Percentiles rank a stretch among this genome's conserved stretches.
phyloP scores from a whole-genome alignment of 2,888 invertebrate genomes.

The Drosophila imparisetae region DNA sequence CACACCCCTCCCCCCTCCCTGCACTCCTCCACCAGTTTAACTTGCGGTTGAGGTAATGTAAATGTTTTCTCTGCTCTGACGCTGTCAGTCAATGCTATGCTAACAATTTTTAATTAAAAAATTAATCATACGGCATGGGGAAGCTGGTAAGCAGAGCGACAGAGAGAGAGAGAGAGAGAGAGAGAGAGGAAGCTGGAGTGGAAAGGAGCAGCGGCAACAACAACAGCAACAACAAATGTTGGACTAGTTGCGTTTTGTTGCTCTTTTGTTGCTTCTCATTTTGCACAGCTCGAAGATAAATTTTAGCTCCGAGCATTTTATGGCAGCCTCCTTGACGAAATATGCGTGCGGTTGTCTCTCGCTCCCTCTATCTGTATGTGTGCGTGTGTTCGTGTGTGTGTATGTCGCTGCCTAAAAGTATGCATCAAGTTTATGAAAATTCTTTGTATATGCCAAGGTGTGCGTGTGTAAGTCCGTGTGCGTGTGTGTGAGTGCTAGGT shows the following conservation, averaged over 20 bases:
- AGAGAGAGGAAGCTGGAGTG: not conserved
- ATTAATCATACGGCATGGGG: slow-evolving; percentile 59
- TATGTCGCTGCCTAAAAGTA: slow-evolving; percentile 50
- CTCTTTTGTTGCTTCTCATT: slow-evolving; percentile 7
- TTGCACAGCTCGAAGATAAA: slow-evolving; percentile 55
- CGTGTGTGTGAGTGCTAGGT: slow-evolving; percentile 30
- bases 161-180: not conserved
- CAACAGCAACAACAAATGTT: slow-evolving; percentile 11
- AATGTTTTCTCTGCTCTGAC: slow-evolving; percentile 9
- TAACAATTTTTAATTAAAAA: slow-evolving; percentile 72
- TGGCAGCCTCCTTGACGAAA: slow-evolving; percentile 67
- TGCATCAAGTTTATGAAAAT: slow-evolving; percentile 78
- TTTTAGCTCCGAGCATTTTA: slow-evolving; percentile 60
- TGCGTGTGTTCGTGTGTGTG: not conserved
- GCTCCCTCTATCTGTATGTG: not conserved
- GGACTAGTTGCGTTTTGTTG: slow-evolving; percentile 39
- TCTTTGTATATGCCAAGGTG: slow-evolving; percentile 64
- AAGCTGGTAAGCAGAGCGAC: not conserved
- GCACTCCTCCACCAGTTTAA: not conserved
- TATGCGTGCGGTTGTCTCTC: slow-evolving; percentile 64
- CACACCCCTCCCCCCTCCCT: not conserved
- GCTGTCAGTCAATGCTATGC: slow-evolving; percentile 39
- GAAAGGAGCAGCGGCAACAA: not conserved
- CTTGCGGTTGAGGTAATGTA: slow-evolving; percentile 34
- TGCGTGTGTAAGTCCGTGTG: slow-evolving; percentile 16